Evolutionary conservation across 1,140 invertebrate species (phyloP), one percentile per base, ranked within the genome.

Genomic region (Dendroctonus ponderosae): DNA sequence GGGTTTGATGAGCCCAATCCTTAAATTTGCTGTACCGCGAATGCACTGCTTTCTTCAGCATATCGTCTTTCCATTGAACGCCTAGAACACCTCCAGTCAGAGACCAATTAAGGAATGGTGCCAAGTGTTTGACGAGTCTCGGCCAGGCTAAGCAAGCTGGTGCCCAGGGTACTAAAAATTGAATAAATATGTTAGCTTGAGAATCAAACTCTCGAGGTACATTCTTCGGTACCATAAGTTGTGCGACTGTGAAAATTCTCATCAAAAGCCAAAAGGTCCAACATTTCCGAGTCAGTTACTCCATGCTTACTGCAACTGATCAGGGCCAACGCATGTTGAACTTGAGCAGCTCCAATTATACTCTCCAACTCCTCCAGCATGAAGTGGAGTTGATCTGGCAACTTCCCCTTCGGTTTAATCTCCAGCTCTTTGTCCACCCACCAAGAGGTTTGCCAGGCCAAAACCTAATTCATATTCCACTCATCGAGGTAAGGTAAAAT

Each of bases 241-340:
- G 82, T 83, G 56, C 82, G 81, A 65, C 84, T 87, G 74, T 89
- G 85, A 57, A 90, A 90, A 54, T 81, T 80, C n/a, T 86, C 82
- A 75, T 90, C 87, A 65, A 86, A 82, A 1, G 89, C 87, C 39
- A 92, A 72, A 12, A 92, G 78, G 77, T 92, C 90, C 67, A 91
- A 77, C 77, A 91, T 85, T 79, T 92, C 91, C 5, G 85, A 86
- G 72, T 89, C 86, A 9, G 85, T 85, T n/a, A 92, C 78, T 0
- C 91, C 90, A 71, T 86, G 83, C 44, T 88, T 83, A 5, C 89
- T 83, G 6, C 86, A 86, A 2, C 87, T 86, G 12, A 91, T 80
- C 43, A 91, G 80, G 0, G 87, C 85, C n/a, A 91, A 77, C 8
- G 81, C 85, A 80, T 76, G 82, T 74, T 81, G 78, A 7, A 82